A percentile compares a stretch with the other conserved stretches of the same genome.
phyloP scores from a whole-genome alignment of 2,113 vertebrate genomes.

The Podocnemis expansa region DNA sequence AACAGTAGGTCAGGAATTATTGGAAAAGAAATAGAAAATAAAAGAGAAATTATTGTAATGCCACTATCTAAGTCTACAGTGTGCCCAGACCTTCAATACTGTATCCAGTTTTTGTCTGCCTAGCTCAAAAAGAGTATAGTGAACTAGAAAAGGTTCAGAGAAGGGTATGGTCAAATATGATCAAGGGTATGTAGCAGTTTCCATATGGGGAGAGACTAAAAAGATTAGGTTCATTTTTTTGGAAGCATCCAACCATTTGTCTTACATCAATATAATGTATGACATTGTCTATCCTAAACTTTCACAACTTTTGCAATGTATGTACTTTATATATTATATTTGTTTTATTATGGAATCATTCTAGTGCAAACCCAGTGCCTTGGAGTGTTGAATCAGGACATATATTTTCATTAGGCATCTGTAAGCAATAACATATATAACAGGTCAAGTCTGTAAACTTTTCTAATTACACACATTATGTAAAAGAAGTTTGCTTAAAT shows the following conservation, averaged over 20 bases:
- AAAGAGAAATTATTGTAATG: too few relatives aligned
- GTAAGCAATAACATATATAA: not conserved
- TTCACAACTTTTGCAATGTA: slow-evolving; percentile 9
- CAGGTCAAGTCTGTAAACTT: slow-evolving; percentile 32
- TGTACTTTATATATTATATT: not conserved
- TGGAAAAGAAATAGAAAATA: too few relatives aligned
- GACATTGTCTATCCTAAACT: not conserved
- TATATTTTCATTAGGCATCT: not conserved
- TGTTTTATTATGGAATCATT: not conserved
- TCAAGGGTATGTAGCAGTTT: too few relatives aligned
- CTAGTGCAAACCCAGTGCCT: not conserved
- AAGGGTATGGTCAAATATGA: too few relatives aligned
- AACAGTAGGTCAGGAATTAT: too few relatives aligned
- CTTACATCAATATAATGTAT: not conserved
- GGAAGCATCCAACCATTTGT: not conserved
- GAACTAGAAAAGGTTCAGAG: too few relatives aligned
- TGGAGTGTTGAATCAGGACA: not conserved
- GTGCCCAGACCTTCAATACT: too few relatives aligned
- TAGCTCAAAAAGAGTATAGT: too few relatives aligned
- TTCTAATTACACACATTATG: not conserved
- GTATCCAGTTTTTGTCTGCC: too few relatives aligned
- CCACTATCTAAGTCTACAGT: too few relatives aligned
- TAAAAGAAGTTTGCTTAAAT: not conserved
- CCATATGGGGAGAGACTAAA: too few relatives aligned
- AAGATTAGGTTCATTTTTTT: not conserved